phyloP scores from a whole-genome alignment of 2,113 vertebrate species.

The Scophthalmus maximus region DNA sequence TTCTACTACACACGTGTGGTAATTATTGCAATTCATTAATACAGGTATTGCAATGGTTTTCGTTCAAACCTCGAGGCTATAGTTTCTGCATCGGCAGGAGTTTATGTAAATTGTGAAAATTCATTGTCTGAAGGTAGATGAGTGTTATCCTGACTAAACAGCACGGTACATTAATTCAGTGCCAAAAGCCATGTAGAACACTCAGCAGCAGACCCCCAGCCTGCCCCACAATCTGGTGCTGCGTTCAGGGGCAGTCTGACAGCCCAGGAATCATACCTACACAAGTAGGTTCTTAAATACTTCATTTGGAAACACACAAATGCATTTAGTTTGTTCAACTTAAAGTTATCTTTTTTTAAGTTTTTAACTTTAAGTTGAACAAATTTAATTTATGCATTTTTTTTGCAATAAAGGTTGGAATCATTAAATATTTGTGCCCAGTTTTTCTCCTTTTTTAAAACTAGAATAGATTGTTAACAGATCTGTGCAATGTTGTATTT shows the following conservation, averaged over 20 bases:
- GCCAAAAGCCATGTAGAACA: background rate
- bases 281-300: no score
- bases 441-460: no score
- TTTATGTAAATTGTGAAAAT: background rate
- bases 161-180: conserved; percentile 23
- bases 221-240: background rate
- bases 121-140: background rate
- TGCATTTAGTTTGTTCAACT: no score
- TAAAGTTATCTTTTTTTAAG: no score
- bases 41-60: background rate
- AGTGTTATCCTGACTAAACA: conserved; percentile 18
- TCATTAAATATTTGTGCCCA: no score
- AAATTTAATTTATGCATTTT: no score
- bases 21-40: background rate
- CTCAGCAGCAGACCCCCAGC: background rate
- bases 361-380: no score
- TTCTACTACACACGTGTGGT: no score
- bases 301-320: no score
- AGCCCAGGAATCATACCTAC: background rate
- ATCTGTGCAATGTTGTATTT: no score
- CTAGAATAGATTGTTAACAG: no score
- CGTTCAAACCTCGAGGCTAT: background rate
- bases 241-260: conserved; percentile 24
- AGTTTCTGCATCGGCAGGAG: background rate
- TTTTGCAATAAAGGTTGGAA: no score